Evolutionary conservation across 2,113 vertebrate species (phyloP).

Genomic region (Corythornis madagascariensis): DNA sequence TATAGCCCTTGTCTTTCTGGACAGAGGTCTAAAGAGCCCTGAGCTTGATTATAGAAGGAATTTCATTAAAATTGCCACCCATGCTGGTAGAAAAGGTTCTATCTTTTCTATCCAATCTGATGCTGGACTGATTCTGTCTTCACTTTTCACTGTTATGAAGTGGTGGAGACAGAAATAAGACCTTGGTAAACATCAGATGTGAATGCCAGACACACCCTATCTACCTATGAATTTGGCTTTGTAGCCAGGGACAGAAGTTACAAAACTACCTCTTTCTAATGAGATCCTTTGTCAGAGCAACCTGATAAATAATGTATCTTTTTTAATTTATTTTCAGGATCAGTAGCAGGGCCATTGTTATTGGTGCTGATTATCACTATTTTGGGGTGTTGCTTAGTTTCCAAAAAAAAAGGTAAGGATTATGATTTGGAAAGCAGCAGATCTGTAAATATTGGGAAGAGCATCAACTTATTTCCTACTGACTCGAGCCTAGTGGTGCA

Average conservation of each 20-base stretch:
- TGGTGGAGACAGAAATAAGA: background rate
- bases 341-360: conserved; percentile 11
- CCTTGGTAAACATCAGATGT: background rate
- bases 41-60: background rate
- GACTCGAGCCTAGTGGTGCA: background rate
- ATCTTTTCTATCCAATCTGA: background rate
- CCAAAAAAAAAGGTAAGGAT: conserved; percentile 64
- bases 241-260: background rate
- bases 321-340: conserved; percentile 34
- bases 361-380: background rate
- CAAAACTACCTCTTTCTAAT: background rate
- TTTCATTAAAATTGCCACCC: background rate
- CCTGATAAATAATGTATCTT: background rate
- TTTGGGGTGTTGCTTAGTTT: conserved; percentile 18
- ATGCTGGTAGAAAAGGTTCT: background rate
- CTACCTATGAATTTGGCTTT: background rate
- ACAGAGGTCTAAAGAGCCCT: background rate
- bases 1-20: background rate
- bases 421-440: background rate
- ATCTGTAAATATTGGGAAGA: background rate
- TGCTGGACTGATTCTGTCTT: background rate
- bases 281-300: background rate
- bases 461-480: background rate
- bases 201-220: background rate
- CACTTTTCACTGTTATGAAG: background rate